Base-by-base conservation (phyloP, 1,140 invertebrate genomes). In the Drosophila varians region DNA sequence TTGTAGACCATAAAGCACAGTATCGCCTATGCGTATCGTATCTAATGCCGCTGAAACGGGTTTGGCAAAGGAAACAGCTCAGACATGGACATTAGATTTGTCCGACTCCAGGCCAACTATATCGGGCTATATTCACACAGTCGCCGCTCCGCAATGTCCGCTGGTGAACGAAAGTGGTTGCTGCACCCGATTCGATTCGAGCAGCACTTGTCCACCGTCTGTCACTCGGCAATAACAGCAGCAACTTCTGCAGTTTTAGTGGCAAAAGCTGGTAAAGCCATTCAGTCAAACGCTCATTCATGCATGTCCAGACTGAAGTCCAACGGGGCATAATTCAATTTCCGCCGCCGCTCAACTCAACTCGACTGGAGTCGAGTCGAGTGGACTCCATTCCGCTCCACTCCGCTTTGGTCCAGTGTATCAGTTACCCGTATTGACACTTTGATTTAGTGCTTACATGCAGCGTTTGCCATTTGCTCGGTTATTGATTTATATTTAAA, bases 371-470 rank as follows among this genome's bases (percentile, higher is more conserved):
- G 18, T 46, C 12, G 12, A 14, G 34, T 14, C 4, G 14, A 38
- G 36, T 12, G 4, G 14, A 31, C 62, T 36, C 34, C 31, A 43
- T 9, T 26, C 23, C 12, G 1, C 45, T 28, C 25, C 45, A 16
- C 19, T 60, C 54, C 16, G 28, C 16, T 56, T 19, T 43, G 58
- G 65, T 61, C 61, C 55, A 86, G 75, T 86, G 82, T 86, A 86
- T 86, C 80, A 77, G 77, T 87, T 86, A 74, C 62, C 64, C 55
- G 84, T 80, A 87, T 87, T 86, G 80, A 87, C 82, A 86, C 73
- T 73, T 86, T 86, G 80, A 86, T 86, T 86, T 86, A 86, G 74
- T 82, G 80, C 82, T 87, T 80, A 86, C 80, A 83, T 83, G 78
- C 68, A 56, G 51, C 57, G 68, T 69, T 86, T 60, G 58, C 76